Conservation (phyloP, 2,797 vertebrate genomes). For the Meda fulgida region DNA sequence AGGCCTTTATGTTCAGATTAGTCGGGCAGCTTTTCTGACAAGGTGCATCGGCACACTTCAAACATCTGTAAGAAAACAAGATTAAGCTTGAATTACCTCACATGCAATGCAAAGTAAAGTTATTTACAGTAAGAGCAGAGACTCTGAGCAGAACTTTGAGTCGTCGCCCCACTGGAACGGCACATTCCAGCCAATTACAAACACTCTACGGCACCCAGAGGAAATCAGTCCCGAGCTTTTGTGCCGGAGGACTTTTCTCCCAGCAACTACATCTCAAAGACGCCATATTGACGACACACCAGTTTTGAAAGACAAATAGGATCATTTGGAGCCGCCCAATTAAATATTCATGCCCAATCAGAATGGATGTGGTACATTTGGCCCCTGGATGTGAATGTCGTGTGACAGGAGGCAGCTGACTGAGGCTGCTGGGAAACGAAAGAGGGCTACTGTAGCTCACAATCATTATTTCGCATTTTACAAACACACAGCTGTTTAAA, state of each 20-base stretch:
- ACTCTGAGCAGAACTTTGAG: slow-evolving; percentile 75
- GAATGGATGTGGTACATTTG: slow-evolving; percentile 71
- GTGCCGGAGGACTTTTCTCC: slow-evolving; percentile 54
- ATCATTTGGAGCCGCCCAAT: slow-evolving; percentile 71
- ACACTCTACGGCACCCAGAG: slow-evolving; percentile 41
- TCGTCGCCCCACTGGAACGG: slow-evolving; percentile 93
- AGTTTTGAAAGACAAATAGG: slow-evolving; percentile 76
- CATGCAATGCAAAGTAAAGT: slow-evolving; percentile 60
- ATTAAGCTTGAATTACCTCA: slow-evolving; percentile 57
- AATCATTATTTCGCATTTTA: slow-evolving; percentile 82
- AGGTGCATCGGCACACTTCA: slow-evolving; percentile 94
- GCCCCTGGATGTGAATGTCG: slow-evolving; percentile 52
- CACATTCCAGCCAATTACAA: slow-evolving; percentile 86
- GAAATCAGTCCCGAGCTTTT: slow-evolving; percentile 49
- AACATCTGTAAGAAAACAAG: slow-evolving; percentile 77
- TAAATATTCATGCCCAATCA: slow-evolving; percentile 76
- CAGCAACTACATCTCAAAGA: slow-evolving; percentile 60
- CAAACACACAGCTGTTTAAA: slow-evolving; percentile 84
- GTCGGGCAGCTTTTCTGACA: slow-evolving; percentile 98
- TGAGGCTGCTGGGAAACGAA: slow-evolving; percentile 15
- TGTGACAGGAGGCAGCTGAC: slow-evolving; percentile 51
- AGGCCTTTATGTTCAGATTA: slow-evolving; percentile 92
- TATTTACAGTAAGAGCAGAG: slow-evolving; percentile 63
- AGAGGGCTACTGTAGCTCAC: slow-evolving; percentile 71
- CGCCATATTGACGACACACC: slow-evolving; percentile 72